Conservation (phyloP, 2,888 invertebrate genomes). For the Theodoxus fluviatilis region DNA sequence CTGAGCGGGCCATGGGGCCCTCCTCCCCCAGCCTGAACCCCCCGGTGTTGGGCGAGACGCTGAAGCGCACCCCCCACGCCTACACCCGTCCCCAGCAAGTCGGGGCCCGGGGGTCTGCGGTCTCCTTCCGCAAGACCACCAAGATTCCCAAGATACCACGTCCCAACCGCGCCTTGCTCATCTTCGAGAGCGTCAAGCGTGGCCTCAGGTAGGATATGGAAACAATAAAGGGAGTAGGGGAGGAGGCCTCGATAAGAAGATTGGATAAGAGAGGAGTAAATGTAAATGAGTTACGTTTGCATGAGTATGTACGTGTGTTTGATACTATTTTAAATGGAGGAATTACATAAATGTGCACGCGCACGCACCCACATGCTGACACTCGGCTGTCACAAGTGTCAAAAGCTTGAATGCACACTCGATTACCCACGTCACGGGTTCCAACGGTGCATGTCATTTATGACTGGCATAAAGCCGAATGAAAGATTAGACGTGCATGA, state of each 20-base stretch:
- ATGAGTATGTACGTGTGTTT: too few species aligned
- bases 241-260: too few species aligned
- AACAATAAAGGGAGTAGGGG: too few species aligned
- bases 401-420: too few species aligned
- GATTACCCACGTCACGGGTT: too few species aligned
- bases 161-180: conserved; percentile 56
- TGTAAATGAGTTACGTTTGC: too few species aligned
- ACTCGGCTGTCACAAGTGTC: too few species aligned
- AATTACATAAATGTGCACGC: too few species aligned
- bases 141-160: conserved; percentile 61
- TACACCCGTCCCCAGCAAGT: conserved; percentile 35
- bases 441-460: conserved; percentile 4
- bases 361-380: too few species aligned
- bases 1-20: conserved; percentile 33
- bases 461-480: background rate
- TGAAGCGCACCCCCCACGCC: conserved; percentile 41
- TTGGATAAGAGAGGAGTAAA: too few species aligned
- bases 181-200: conserved; percentile 60
- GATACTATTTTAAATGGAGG: too few species aligned
- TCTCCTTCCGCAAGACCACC: conserved; percentile 50
- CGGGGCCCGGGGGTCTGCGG: conserved; percentile 36
- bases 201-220: conserved; percentile 56
- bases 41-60: conserved; percentile 53
- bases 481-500: too few species aligned
- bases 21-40: conserved; percentile 36